phyloP scores from a whole-genome alignment of 1,140 invertebrate genomes.

The Heliconius hermathena region DNA sequence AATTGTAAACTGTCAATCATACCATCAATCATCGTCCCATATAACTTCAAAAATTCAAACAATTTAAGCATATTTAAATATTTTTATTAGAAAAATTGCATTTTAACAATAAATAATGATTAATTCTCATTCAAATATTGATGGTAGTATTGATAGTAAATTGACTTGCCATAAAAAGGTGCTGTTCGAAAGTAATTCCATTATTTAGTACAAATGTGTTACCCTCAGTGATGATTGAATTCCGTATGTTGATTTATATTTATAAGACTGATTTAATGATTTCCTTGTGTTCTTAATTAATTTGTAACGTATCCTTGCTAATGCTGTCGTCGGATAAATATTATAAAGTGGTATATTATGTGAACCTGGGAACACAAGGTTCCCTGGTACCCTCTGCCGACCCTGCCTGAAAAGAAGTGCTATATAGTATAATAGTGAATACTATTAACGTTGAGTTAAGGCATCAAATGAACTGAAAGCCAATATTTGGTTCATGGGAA shows the following conservation, averaged over 20 bases:
- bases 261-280: slow-evolving; percentile 63
- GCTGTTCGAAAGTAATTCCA: slow-evolving; percentile 55
- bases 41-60: too few species aligned
- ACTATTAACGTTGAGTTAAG: too few species aligned
- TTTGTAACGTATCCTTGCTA: slow-evolving; percentile 44
- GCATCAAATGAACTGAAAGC: too few species aligned
- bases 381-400: too few species aligned
- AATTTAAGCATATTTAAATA: neutral
- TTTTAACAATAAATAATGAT: neutral
- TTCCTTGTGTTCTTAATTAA: slow-evolving; percentile 55
- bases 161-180: slow-evolving; percentile 50
- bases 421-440: too few species aligned
- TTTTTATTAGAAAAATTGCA: neutral
- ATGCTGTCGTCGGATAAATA: neutral
- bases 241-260: slow-evolving; percentile 46
- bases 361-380: too few species aligned
- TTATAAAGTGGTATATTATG: neutral
- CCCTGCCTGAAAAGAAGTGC: neutral
- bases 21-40: neutral
- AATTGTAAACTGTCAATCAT: slow-evolving; percentile 1
- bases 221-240: slow-evolving; percentile 30
- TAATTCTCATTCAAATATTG: neutral
- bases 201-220: slow-evolving; percentile 53
- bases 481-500: neutral
- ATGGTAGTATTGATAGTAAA: neutral